Conservation (phyloP, 2,888 invertebrate species). For the Trichopoda pennipes region DNA sequence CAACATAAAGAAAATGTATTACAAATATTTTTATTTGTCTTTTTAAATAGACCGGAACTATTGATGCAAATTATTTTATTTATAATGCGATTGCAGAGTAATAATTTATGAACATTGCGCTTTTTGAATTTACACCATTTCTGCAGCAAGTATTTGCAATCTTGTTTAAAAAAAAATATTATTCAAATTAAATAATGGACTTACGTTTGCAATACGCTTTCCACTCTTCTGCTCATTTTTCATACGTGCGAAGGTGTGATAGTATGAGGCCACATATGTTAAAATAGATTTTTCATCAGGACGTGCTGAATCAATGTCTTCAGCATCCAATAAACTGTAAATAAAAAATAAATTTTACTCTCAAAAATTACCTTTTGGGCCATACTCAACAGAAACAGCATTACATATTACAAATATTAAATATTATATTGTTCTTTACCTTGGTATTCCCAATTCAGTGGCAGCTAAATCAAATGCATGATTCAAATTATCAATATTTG, state of each 20-base stretch:
- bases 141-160: too few relatives aligned
- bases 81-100: too few relatives aligned
- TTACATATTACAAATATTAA: too few relatives aligned
- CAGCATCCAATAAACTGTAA: conserved; percentile 92
- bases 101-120: too few relatives aligned
- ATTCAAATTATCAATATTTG: conserved; percentile 96
- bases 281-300: conserved; percentile 99
- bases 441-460: conserved; percentile 94
- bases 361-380: background rate
- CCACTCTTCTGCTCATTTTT: conserved; percentile 99
- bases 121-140: too few relatives aligned
- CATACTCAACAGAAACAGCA: too few relatives aligned
- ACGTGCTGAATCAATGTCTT: conserved; percentile 95
- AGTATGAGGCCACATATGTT: conserved; percentile 99
- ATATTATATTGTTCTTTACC: conserved; percentile 74
- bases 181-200: conserved; percentile 72
- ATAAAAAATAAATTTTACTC: background rate
- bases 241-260: conserved; percentile 99
- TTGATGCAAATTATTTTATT: conserved; percentile 57
- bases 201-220: conserved; percentile 96
- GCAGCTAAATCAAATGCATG: conserved; percentile 98
- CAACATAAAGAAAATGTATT: too few relatives aligned
- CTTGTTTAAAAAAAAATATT: background rate
- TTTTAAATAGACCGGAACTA: conserved; percentile 61
- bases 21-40: background rate